Evolutionary conservation across 2,113 vertebrate genomes (phyloP).

Genomic region (Cyprinodon brontotheroides): DNA sequence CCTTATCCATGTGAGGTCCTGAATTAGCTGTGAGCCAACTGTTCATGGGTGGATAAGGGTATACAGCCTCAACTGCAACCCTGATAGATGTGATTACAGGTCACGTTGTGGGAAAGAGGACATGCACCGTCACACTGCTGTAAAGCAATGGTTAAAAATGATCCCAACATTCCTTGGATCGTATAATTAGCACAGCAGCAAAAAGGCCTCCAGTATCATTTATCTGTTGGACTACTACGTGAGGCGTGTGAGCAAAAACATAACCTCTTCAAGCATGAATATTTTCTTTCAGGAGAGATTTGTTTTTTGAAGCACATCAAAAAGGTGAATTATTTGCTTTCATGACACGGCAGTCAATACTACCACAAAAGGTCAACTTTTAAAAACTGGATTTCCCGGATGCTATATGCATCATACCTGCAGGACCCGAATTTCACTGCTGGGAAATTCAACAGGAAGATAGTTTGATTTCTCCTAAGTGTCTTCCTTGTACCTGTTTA

Average conservation of each 20-base stretch:
- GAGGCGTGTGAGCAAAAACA: neutral
- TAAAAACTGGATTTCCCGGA: conserved; percentile 4
- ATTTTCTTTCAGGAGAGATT: neutral
- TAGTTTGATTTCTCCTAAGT: neutral
- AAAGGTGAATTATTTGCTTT: neutral
- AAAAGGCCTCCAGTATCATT: neutral
- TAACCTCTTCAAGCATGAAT: no score
- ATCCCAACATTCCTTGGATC: conserved; percentile 5
- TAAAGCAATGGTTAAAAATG: conserved; percentile 14
- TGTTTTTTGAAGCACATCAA: neutral
- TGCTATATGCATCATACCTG: conserved; percentile 11
- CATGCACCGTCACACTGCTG: neutral
- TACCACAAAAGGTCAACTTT: conserved; percentile 24
- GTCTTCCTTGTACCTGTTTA: conserved; percentile 13
- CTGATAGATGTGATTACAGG: conserved; percentile 1
- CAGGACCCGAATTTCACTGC: conserved; percentile 13
- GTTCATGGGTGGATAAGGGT: neutral
- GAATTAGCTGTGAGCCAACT: neutral
- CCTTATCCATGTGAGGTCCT: neutral
- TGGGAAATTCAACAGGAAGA: conserved; percentile 2
- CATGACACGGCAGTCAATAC: neutral
- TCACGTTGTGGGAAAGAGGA: neutral
- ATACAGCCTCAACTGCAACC: neutral
- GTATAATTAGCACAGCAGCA: conserved; percentile 15
- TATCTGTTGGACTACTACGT: neutral